Evolutionary conservation across 2,797 vertebrate species (phyloP), one percentile per base, ranked within the genome.

Genomic region (Florisuga fusca): DNA sequence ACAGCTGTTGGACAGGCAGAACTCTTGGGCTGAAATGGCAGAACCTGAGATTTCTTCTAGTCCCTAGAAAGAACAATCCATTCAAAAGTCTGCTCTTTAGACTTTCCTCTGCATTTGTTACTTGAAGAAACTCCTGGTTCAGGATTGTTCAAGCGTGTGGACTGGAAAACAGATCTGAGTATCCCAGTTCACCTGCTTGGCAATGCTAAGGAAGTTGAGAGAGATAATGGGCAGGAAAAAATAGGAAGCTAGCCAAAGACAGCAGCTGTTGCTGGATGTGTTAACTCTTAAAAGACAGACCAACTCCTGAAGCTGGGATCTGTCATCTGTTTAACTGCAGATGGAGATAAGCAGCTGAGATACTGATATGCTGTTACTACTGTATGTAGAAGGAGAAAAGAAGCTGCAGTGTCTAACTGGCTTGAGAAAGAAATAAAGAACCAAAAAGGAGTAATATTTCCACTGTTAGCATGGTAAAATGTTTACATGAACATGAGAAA

Each of bases 141-240:
- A 34, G 50, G 15, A 12, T 29, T 21, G 1, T 25, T 76, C 36
- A 45, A 67, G 45, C 57, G 20, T 6, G 31, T 12, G 10, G 38
- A 36, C 16, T 67, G 27, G 64, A 89, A 87, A 92, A 80, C 16
- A 54, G n/a, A 61, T 61, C 64, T 75, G 58, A 12, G 19, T 80
- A 45, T 92, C 87, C 81, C 69, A 68, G 51, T 90, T 94, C 38
- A 93, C 33, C 84, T 93, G 66, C 54, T 89, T 64, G 83, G 69
- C 82, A 84, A 19, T 69, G n/a, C 19, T 79, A 72, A 87, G 71
- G 78, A 87, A 78, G 46, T 77, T 86, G 31, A 83, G 75, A 80
- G 45, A 69, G 54, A 33, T 48, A 75, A 73, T 27, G 31, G 34
- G 34, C n/a, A 74, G 63, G 53, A 58, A 72, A 78, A 90, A 83